These are phyloP conservation scores for Columba guinea DNA, from an alignment of 2,797 vertebrate genomes.

Conservation along the genomic window DNA sequence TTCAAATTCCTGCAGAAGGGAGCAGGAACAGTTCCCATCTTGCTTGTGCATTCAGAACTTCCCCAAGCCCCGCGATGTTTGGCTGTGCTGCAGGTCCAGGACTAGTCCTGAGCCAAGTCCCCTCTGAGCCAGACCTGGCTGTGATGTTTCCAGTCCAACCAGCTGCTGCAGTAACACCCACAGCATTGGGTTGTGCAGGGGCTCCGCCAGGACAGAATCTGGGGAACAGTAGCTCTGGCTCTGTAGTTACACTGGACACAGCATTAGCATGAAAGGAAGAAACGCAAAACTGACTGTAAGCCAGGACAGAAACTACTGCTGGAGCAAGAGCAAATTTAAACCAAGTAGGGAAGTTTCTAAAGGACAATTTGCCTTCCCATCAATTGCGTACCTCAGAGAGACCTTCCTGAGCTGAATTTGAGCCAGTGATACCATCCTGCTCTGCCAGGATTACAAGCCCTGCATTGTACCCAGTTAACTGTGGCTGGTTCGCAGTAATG, in stretches of 20 bases:
- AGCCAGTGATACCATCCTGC: background rate
- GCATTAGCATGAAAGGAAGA: background rate
- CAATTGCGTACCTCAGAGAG: background rate
- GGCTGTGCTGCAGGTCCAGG: background rate
- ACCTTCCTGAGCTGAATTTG: background rate
- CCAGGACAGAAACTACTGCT: background rate
- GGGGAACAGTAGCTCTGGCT: background rate
- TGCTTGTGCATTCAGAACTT: background rate
- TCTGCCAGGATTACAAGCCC: background rate
- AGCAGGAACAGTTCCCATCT: background rate
- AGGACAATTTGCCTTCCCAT: background rate
- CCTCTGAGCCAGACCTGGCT: background rate
- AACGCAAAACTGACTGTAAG: background rate
- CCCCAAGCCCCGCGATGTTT: background rate
- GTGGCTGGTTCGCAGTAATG: background rate
- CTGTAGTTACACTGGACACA: background rate
- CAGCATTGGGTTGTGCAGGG: background rate
- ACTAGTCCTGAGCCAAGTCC: background rate
- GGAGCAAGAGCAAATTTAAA: background rate
- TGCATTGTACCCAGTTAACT: background rate
- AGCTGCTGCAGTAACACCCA: background rate
- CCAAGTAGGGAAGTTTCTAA: background rate
- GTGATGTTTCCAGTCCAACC: background rate
- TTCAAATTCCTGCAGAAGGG: background rate
- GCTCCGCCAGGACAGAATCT: background rate